Base-by-base conservation (phyloP, 2,888 invertebrate genomes). In the Oligia latruncula region DNA sequence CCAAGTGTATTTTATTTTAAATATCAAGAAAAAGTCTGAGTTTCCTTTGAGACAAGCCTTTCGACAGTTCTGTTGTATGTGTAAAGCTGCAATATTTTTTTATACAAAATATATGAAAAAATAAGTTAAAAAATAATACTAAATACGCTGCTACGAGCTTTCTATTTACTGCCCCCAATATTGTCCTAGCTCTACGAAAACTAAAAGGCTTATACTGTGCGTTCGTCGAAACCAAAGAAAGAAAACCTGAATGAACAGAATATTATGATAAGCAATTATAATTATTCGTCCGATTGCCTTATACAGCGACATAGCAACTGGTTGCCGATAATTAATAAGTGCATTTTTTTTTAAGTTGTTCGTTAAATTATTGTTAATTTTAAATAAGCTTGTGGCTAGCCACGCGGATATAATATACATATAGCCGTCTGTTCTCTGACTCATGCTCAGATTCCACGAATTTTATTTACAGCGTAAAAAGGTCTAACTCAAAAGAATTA, bases 371-470 rank as follows among this genome's bases (percentile, higher is more conserved):
- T 74, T 70, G 29, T 71, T 78, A 15, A 52, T 73, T 83, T 58
- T 77, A 70, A 66, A 74, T 64, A 76, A 66, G 52, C 67, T 72
- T 80, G 68, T 79, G 83, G 78, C 70, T 52, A 71, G 71, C 71
- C 70, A 86, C 35, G 70, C 87, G 86, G 83, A 23, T 8, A 55
- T n/a, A 23, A 80, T 80, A 73, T 77, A 29, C 29, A 29, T 29
- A 67, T 64, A 43, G 29, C 67, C 65, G 79, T 23, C 78, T 78
- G 77, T 71, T 68, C 29, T 72, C 74, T 81, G 89, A 87, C 67
- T 87, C 81, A 88, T 65, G 77, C 65, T 49, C 46, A 49, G 40
- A 68, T 88, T 88, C 80, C 64, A 64, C 74, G 81, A 88, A 86
- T 35, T 71, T 60, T 77, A 71, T 83, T 84, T 64, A 60, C 15